Evolutionary conservation across 2,888 invertebrate species (phyloP), one percentile per base, ranked within the genome.

Genomic region (Dicycla oo): DNA sequence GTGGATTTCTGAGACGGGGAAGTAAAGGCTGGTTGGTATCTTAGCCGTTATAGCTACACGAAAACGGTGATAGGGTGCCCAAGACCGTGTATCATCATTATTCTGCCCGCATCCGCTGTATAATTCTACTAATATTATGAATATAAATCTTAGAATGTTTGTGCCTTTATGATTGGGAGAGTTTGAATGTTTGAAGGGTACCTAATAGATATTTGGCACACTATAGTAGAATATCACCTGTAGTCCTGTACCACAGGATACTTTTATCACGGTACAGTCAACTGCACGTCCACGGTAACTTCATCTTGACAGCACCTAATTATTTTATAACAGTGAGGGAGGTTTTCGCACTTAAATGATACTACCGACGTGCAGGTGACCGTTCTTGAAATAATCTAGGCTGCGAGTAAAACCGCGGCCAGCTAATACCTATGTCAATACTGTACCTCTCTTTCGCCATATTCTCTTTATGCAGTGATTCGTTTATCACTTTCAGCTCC

Each of bases 371-470:
- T 30, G 18, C 34, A 13, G 34, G 34, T n/a, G n/a, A 58, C 2
- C 34, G 15, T 23, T 18, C 34, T 38, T 23, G 38, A 43, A 61
- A 26, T 20, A 47, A 5, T 61, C 20, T 47, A 61, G 5, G 13
- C 30, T n/a, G 26, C 51, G 18, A 53, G n/a, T 15, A 3, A 53
- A 62, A 30, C n/a, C 30, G 30, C 53, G 30, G 10, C 18, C 5
- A 45, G 0, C 10, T 38, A 30, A 30, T 2, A 3, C 60, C 18
- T 34, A 43, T 34, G n/a, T 4, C 23, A 23, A 30, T 45, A n/a
- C 1, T 26, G n/a, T 79, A 95, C 95, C 93, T 94, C 47, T 95
- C 94, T 76, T 93, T 94, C 3, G 88, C 80, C 18, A 89, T 51
- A 54, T 92, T 94, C 67, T 95, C 94, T 62, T 92, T 93, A 67